Evolutionary conservation across 1,140 invertebrate species (phyloP).

Genomic region (Drosophila oshimai): DNA sequence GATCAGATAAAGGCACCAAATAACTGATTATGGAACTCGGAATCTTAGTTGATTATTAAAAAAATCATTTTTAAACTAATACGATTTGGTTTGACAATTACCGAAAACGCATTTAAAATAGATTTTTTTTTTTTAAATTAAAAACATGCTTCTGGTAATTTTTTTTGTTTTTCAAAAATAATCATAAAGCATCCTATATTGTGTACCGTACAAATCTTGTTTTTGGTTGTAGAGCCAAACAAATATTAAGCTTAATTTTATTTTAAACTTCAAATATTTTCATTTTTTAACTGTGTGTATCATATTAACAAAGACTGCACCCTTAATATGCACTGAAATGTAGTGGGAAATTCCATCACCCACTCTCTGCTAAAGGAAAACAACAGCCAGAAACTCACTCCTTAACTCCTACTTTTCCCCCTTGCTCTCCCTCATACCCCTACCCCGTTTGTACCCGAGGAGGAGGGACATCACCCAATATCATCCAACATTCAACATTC

Average conservation of each 20-base stretch:
- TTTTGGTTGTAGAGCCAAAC: too few species aligned
- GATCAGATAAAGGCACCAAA: not conserved
- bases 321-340: not conserved
- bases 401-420: not conserved
- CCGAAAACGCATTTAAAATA: too few species aligned
- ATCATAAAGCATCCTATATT: too few species aligned
- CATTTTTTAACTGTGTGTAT: too few species aligned
- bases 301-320: not conserved
- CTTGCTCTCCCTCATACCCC: not conserved
- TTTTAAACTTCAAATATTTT: too few species aligned
- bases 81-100: too few species aligned
- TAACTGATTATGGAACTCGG: not conserved
- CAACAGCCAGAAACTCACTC: not conserved
- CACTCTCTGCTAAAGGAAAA: slow-evolving; percentile 14
- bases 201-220: too few species aligned
- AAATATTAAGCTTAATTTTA: too few species aligned
- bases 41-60: not conserved
- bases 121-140: too few species aligned
- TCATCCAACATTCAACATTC: slow-evolving; percentile 19
- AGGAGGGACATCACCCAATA: not conserved
- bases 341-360: not conserved
- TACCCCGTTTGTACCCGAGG: not conserved
- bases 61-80: not conserved
- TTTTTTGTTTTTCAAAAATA: too few species aligned
- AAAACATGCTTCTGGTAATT: too few species aligned